Evolutionary conservation across 2,888 invertebrate genomes (phyloP).

Genomic region (Lepidocyrtinus sp.): DNA sequence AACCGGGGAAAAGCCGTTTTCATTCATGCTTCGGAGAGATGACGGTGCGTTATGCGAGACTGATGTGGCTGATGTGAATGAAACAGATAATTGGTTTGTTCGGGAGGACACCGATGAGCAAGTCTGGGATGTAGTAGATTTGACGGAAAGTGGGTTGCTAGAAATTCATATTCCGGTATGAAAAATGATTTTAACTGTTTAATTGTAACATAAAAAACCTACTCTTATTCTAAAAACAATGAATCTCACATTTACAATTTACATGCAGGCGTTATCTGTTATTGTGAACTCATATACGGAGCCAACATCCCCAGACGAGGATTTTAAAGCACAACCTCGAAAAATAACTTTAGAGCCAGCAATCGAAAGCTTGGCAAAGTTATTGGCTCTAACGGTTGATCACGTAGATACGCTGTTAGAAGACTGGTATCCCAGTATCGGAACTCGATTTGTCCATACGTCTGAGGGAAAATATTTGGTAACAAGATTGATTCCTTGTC

Average conservation of each 20-base stretch:
- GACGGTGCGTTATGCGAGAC: constrained; percentile 69
- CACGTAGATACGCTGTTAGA: constrained; percentile 96
- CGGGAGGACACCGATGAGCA: constrained; percentile 78
- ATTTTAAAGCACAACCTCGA: constrained; percentile 66
- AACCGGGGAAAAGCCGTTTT: constrained; percentile 68
- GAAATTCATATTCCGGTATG: constrained; percentile 81
- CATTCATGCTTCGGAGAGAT: constrained; percentile 69
- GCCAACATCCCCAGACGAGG: constrained; percentile 55
- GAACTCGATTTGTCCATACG: constrained; percentile 96
- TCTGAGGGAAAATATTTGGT: constrained; percentile 96
- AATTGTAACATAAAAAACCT: too few relatives aligned
- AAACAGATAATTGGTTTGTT: constrained; percentile 53
- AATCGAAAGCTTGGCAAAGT: constrained; percentile 84
- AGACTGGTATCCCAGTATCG: constrained; percentile 97
- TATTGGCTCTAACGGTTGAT: constrained; percentile 91
- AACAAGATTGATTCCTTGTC: constrained; percentile 93
- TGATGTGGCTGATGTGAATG: constrained; percentile 60
- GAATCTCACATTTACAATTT: neutral
- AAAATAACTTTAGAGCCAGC: constrained; percentile 83
- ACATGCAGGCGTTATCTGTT: constrained; percentile 63
- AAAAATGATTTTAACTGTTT: constrained; percentile 2
- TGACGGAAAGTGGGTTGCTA: constrained; percentile 84
- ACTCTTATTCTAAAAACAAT: neutral
- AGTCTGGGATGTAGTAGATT: constrained; percentile 87
- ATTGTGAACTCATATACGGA: constrained; percentile 62